Evolutionary conservation across 2,113 vertebrate genomes (phyloP).

Genomic region (Phoenicopterus ruber): DNA sequence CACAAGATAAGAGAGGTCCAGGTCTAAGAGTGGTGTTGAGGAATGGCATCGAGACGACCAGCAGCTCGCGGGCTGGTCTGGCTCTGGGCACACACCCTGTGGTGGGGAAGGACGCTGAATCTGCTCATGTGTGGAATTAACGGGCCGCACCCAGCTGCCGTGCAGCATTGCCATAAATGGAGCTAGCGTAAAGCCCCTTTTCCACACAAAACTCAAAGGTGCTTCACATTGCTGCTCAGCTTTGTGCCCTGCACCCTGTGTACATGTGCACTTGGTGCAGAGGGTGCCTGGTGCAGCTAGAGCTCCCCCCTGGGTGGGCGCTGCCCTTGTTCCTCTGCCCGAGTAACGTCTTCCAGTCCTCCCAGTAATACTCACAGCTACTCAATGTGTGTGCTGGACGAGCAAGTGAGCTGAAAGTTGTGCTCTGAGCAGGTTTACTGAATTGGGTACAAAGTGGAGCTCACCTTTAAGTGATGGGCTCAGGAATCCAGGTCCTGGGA

Average conservation of each 20-base stretch:
- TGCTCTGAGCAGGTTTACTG: neutral
- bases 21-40: neutral
- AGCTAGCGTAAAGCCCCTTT: neutral
- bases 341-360: neutral
- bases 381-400: accelerated
- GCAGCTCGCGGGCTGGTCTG: neutral
- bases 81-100: neutral
- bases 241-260: neutral
- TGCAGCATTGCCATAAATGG: neutral
- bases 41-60: neutral
- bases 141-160: accelerated
- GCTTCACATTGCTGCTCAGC: accelerated
- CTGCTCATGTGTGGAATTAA: neutral
- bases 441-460: neutral
- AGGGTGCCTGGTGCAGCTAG: neutral
- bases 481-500: neutral
- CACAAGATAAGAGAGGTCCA: accelerated
- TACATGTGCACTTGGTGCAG: accelerated
- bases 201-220: neutral
- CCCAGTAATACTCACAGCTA: neutral
- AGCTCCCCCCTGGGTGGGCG: accelerated
- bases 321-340: neutral
- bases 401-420: neutral
- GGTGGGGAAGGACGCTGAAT: accelerated
- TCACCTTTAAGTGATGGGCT: neutral